These are phyloP conservation scores for Takifugu ocellatus DNA, from an alignment of 2,797 vertebrate species.

Conservation along the genomic window DNA sequence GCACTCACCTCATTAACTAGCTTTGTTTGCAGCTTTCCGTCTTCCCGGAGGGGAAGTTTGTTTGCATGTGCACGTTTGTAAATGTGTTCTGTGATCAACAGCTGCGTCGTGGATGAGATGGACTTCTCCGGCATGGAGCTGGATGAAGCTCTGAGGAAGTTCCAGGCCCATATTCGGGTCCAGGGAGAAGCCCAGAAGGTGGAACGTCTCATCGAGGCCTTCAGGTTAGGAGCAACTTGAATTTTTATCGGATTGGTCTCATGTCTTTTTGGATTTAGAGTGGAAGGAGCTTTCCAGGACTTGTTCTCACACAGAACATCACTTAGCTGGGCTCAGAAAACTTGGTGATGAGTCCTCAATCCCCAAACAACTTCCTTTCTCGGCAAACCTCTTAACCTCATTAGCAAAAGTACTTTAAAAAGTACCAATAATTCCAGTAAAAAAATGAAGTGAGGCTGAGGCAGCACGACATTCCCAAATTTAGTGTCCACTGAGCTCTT, in stretches of 20 bases:
- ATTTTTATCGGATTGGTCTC: too few relatives aligned
- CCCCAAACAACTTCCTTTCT: not conserved
- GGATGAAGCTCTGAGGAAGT: conserved; percentile 97
- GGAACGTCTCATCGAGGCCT: conserved; percentile 95
- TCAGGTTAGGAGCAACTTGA: conserved; percentile 77
- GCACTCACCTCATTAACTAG: conserved; percentile 56
- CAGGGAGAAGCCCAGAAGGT: conserved; percentile 98
- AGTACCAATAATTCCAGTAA: too few relatives aligned
- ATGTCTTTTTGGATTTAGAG: not conserved
- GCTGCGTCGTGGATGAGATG: conserved; percentile 98
- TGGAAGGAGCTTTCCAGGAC: not conserved
- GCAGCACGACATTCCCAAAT: too few relatives aligned
- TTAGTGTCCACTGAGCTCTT: too few relatives aligned
- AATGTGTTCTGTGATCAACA: conserved; percentile 43
- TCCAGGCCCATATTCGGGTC: conserved; percentile 97
- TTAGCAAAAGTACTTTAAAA: too few relatives aligned
- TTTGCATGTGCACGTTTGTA: not conserved
- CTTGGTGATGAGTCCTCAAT: not conserved
- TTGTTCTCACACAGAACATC: not conserved
- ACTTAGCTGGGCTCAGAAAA: not conserved
- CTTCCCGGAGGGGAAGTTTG: conserved; percentile 22
- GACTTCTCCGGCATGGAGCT: conserved; percentile 98
- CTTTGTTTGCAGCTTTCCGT: conserved; percentile 50
- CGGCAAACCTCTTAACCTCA: too few relatives aligned
- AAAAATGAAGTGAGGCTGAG: too few relatives aligned